Base-by-base conservation (phyloP, 2,888 invertebrate species). In the Cheilosia urbana region DNA sequence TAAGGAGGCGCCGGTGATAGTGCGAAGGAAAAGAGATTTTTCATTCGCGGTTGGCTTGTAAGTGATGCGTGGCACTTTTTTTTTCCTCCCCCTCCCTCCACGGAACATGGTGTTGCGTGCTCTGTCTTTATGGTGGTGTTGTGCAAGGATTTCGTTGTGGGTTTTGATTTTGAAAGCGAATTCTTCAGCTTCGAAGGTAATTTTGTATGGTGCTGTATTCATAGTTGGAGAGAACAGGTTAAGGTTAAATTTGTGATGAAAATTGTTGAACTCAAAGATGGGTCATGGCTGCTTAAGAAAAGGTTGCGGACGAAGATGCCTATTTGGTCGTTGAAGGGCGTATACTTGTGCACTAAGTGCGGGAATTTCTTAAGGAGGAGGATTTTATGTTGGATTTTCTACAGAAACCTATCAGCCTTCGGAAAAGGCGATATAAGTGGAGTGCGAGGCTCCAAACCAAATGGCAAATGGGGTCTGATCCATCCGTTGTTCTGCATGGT, bases 1-100 rank as follows among this genome's bases (percentile, higher is more conserved):
- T 17, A 57, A 58, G 53, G 42, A 34, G 15, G 60, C n/a, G 15
- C 4, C 21, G 40, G 17, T 51, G 57, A 58, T 68, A 60, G 63
- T 66, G 60, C 58, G 37, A 63, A 47, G 21, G 55, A 57, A 57
- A 63, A 21, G 62, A 19, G 55, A 63, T 63, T 69, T 81, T 81
- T 69, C 69, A 76, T 81, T 75, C 76, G 57, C 63, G 55, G 69
- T 76, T 81, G 81, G 42, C 34, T 76, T 63, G 76, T 63, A 81
- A 69, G 76, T 45, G 66, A 80, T 73, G 79, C 79, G 79, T 73
- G 30, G 37, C 60, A 45, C 55, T 80, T 80, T 53, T 40, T 66
- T 68, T 21, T 68, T 21, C 57, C 13, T 42, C 13, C n/a, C 13
- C 30, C 30, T 27, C 27, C 6, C 30, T 9, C 9, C 6, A 2